Base-by-base conservation (phyloP, 2,797 vertebrate species). In the Catamblyrhynchus diadema region DNA sequence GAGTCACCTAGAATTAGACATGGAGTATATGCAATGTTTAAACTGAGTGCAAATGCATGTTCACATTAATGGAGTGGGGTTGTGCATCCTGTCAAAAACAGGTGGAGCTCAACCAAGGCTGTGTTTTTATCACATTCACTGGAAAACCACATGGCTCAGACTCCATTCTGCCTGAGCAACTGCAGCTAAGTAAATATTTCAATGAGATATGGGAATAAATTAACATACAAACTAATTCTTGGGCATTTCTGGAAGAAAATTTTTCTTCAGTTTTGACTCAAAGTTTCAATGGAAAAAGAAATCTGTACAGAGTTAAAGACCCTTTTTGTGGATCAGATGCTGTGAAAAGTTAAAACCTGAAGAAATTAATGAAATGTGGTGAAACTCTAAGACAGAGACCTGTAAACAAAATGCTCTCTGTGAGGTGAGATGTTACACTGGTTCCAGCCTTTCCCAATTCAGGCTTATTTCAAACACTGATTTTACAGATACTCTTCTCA, bases 1-100 rank as follows among this genome's bases (percentile, higher is more conserved):
- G 67, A 95, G 91, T 88, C 89, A 95, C 82, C 87, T 93, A 91
- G 91, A 93, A 79, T 95, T 78, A 93, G 91, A 88, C 85, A 70
- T 23, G 61, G 51, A 35, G 42, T 89, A 62, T 50, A 94, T 72
- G 87, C 41, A 64, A 79, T 25, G n/a, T 62, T 88, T 83, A 89
- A 88, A 51, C 59, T 47, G 66, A 95, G 91, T 81, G 92, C 70
- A 97, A 96, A 95, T 25, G 72, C 79, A 54, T 79, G 92, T 92
- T 94, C 22, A 0, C 0, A 5, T 91, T 86, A 95, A 93, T 61
- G 91, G 86, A 92, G 35, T 8, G 47, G 44, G 57, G 53, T 6
- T 85, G 59, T 91, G 79, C 57, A 81, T 72, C 75, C 87, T 85
- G 82, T 66, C 79, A 78, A 61, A 96, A 91, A 79, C 0, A 18